Conservation (phyloP, 2,888 invertebrate species). For the Alcis repandata region DNA sequence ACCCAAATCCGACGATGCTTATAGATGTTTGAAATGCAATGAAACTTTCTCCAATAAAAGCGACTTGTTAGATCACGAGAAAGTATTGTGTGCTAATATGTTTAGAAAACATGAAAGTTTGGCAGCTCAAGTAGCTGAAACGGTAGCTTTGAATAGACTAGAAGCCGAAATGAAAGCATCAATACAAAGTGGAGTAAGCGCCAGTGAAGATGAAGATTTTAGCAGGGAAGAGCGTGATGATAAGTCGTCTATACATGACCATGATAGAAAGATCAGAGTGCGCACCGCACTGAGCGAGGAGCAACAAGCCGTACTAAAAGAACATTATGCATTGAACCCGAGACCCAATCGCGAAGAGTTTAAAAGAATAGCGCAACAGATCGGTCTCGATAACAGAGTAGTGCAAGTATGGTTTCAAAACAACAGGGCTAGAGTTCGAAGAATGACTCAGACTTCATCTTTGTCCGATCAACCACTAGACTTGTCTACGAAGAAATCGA, state of each 20-base stretch:
- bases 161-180: conserved; percentile 83
- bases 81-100: conserved; percentile 85
- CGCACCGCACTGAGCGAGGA: conserved; percentile 98
- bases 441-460: conserved; percentile 82
- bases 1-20: conserved; percentile 72
- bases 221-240: conserved; percentile 83
- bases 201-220: conserved; percentile 88
- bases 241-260: conserved; percentile 86
- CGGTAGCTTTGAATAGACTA: conserved; percentile 84
- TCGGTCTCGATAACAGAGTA: conserved; percentile 92
- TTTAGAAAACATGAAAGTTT: conserved; percentile 90
- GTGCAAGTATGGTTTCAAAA: conserved; percentile 99
- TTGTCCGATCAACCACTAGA: conserved; percentile 94
- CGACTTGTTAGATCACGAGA: conserved; percentile 91
- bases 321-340: conserved; percentile 95
- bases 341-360: conserved; percentile 98
- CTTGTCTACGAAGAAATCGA: conserved; percentile 93
- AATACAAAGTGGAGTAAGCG: conserved; percentile 83
- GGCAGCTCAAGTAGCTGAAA: conserved; percentile 92
- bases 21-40: conserved; percentile 87
- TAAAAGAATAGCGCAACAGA: conserved; percentile 93
- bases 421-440: conserved; percentile 95
- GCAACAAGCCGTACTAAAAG: conserved; percentile 95
- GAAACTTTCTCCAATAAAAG: conserved; percentile 86
- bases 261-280: conserved; percentile 94